Base-by-base conservation (phyloP, 2,888 invertebrate species). In the Nasonovia ribisnigri region DNA sequence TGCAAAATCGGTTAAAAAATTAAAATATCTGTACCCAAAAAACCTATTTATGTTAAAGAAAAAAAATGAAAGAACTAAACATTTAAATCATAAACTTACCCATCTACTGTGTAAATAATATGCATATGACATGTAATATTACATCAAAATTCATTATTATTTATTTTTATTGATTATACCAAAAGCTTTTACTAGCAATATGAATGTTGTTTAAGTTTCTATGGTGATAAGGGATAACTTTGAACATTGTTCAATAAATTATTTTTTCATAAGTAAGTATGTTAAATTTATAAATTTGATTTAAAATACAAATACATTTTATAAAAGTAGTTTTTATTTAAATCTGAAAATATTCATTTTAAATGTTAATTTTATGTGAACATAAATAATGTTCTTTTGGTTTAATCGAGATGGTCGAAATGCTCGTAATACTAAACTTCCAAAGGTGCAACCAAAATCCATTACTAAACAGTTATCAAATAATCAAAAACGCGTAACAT, bases 371-470 rank as follows among this genome's bases (percentile, higher is more conserved):
- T 87, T 60, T 8, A 46, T 86, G n/a, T 91, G 16, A 91, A 43
- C 26, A 57, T 43, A 86, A 60, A 92, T 77, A 67, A 93, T 93
- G 93, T 93, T 90, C 54, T 93, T 93, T 93, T 93, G 93, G 93
- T 93, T 90, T 87, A 42, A 93, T 86, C 93, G 51, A 29, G 67
- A 86, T 93, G 51, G 87, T 86, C 93, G 67, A 11, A 54, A 86
- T 93, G 51, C 29, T 20, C 84, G 42, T 46, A 90, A 67, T 43
- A 90, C 43, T 60, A 93, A 93, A 67, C 90, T 93, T 60, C 93
- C 93, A 51, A 93, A 93, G 67, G 90, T 93, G 1, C 86, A 48
- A 46, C 36, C 84, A 20, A 90, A 93, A 87, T 86, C 20, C 6
- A 90, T 90, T 26, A 87, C 51, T n/a, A 93, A 93, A 89, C 89